phyloP scores from a whole-genome alignment of 2,797 vertebrate species.

The Zenarchopterus dispar region DNA sequence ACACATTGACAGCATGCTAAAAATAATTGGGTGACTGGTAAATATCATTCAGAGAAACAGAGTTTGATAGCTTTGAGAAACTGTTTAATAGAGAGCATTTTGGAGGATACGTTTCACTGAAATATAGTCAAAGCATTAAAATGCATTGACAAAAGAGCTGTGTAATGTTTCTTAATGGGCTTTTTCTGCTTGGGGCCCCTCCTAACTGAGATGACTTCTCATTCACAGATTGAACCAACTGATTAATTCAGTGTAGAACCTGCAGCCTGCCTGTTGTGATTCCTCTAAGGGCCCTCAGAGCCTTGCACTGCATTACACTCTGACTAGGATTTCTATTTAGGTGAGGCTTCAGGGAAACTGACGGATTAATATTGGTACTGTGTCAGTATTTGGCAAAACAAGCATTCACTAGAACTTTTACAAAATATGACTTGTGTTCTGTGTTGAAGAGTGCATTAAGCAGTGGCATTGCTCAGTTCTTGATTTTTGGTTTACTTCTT shows the following conservation, averaged over 20 bases:
- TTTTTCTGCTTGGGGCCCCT: conserved; percentile 47
- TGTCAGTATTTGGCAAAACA: conserved; percentile 63
- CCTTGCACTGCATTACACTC: conserved; percentile 47
- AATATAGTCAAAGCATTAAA: conserved; percentile 42
- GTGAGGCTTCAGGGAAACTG: conserved; percentile 57
- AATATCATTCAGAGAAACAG: conserved; percentile 68
- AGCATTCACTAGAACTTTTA: conserved; percentile 58
- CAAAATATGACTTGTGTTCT: conserved; percentile 54
- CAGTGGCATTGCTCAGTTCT: conserved; percentile 14
- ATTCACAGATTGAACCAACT: conserved; percentile 59
- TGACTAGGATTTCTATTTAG: conserved; percentile 57
- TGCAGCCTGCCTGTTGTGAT: conserved; percentile 53
- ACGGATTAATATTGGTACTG: conserved; percentile 68
- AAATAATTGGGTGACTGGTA: conserved; percentile 78
- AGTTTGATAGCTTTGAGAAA: conserved; percentile 64
- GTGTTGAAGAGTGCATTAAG: conserved; percentile 41
- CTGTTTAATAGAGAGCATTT: conserved; percentile 47
- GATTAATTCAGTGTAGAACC: conserved; percentile 66
- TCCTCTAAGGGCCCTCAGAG: conserved; percentile 69
- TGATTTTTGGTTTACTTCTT: conserved; percentile 26
- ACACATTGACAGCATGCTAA: conserved; percentile 62
- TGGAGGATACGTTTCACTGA: conserved; percentile 53
- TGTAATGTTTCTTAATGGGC: conserved; percentile 56
- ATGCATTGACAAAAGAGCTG: conserved; percentile 46
- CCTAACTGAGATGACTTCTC: conserved; percentile 47